Conservation (phyloP, 2,113 vertebrate species). For the Blennius ocellaris region DNA sequence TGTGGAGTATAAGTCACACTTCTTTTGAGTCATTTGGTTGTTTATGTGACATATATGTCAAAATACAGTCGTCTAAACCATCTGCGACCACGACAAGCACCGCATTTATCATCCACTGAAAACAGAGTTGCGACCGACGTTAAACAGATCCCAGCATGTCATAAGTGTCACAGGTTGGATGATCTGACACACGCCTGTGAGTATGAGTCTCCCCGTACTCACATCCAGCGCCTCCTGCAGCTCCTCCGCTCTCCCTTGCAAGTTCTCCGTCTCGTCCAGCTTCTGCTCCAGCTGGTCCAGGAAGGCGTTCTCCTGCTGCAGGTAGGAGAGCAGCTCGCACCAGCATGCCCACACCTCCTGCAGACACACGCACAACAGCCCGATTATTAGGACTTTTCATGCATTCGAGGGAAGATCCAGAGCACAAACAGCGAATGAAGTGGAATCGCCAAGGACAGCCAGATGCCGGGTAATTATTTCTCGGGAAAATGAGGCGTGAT, state of each 20-base stretch:
- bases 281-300: constrained; percentile 92
- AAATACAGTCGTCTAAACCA: no score
- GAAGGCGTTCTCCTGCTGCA: constrained; percentile 94
- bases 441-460: background rate
- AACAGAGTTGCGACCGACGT: no score
- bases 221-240: constrained; percentile 90
- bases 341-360: constrained; percentile 99
- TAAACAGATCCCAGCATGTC: no score
- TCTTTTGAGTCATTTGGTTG: no score
- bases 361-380: constrained; percentile 22
- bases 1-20: no score
- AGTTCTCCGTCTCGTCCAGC: constrained; percentile 89
- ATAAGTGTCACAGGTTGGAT: no score
- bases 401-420: background rate
- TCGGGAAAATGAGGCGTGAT: background rate
- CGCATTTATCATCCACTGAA: no score
- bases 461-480: constrained; percentile 4
- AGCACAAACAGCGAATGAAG: background rate
- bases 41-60: no score
- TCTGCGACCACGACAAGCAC: no score
- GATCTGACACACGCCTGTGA: no score
- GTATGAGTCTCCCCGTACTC: constrained; percentile 71
- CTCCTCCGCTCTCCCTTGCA: constrained; percentile 89
- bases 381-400: background rate
- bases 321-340: constrained; percentile 91